Base-by-base conservation (phyloP, 2,888 invertebrate genomes). In the Ochlodes sylvanus region DNA sequence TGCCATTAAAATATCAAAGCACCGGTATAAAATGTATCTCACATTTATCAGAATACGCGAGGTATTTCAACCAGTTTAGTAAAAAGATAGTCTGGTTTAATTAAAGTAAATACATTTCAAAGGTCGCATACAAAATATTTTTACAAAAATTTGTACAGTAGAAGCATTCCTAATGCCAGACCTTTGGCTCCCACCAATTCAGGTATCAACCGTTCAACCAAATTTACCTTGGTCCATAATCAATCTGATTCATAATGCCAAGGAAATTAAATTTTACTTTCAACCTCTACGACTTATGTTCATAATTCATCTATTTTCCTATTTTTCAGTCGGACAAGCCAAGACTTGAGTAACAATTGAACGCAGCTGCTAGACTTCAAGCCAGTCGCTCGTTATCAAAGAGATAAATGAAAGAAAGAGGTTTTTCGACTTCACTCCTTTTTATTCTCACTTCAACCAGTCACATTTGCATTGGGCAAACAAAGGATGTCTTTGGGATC, bases 351-450 rank as follows among this genome's bases (percentile, higher is more conserved):
- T 85, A 86, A 87, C 87, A 86, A 88, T 88, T 84, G 85, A 83
- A 82, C 84, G 69, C 90, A 90, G 89, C 85, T 89, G 90, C 80
- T 78, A 75, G 75, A 75, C 77, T 82, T 76, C 75, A 77, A 79
- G 75, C 79, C 79, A 80, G 80, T 85, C 77, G 72, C 76, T 83
- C 82, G 83, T 83, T 83, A 85, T 86, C 86, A 84, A 81, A 86
- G 86, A 84, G 85, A 85, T 84, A 84, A 88, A 87, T 83, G 83
- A 85, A 87, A 84, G 85, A 47, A 61, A 47, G 81, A 80, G 71
- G 72, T 68, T 76, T 77, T 71, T 71, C 69, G 71, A 71, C 68
- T 73, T 71, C 73, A 70, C 72, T 75, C 73, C 75, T 76, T 81
- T 85, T 84, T 83, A 84, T 82, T 82, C 83, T 79, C 80, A 81